phyloP scores from a whole-genome alignment of 2,888 invertebrate species.

The Hipparchia semele region DNA sequence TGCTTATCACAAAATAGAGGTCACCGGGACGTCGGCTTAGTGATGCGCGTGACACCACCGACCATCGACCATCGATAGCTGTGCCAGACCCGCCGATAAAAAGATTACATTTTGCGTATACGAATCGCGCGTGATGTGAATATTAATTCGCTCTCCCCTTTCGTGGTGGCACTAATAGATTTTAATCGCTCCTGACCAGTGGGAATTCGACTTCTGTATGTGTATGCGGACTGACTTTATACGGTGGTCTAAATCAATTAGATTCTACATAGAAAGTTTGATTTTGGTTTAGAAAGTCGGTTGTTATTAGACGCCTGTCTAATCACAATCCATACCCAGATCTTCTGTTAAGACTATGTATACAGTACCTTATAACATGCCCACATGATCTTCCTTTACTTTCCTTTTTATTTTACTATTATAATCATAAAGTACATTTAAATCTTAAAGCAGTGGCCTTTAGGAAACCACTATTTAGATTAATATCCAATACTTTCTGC shows the following conservation, averaged over 20 bases:
- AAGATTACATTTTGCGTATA: slow-evolving; percentile 79
- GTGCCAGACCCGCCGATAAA: slow-evolving; percentile 70
- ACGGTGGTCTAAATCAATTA: slow-evolving; percentile 19
- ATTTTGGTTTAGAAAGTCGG: background rate
- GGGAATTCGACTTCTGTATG: slow-evolving; percentile 52
- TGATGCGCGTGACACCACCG: slow-evolving; percentile 50
- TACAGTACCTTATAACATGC: too few relatives aligned
- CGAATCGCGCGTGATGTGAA: slow-evolving; percentile 77
- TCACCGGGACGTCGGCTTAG: slow-evolving; percentile 47
- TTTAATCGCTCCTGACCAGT: slow-evolving; percentile 71
- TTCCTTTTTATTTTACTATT: too few relatives aligned
- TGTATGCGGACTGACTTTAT: slow-evolving; percentile 24
- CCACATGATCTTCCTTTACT: too few relatives aligned
- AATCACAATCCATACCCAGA: background rate
- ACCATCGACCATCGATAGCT: slow-evolving; percentile 59
- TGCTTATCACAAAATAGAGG: slow-evolving; percentile 38
- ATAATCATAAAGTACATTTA: too few relatives aligned
- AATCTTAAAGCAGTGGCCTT: too few relatives aligned
- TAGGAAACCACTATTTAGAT: too few relatives aligned
- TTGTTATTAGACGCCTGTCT: background rate
- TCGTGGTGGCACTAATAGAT: slow-evolving; percentile 70
- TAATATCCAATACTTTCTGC: too few relatives aligned
- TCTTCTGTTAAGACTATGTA: too few relatives aligned
- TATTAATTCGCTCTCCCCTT: slow-evolving; percentile 72
- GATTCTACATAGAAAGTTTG: background rate